Base-by-base conservation (phyloP, 2,797 vertebrate genomes). In the Pygocentrus nattereri region DNA sequence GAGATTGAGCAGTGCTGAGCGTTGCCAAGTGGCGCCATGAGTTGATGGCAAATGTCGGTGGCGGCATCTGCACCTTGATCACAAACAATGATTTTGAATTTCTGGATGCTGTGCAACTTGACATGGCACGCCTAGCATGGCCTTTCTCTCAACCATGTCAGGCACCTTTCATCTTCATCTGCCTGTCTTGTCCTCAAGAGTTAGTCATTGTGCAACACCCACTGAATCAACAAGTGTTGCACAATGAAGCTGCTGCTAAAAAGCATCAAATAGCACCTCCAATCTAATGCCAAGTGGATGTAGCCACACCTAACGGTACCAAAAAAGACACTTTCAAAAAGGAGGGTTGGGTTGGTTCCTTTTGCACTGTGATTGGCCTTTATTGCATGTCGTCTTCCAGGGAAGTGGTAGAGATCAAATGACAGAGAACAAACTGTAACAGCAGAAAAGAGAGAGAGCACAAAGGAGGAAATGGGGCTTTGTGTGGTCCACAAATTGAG, bases 231-330 rank as follows among this genome's bases (percentile, higher is more conserved):
- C 4, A 50, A 49, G 68, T 6, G 23, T 4, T 44, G 11, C 31
- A 56, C 16, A 44, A 16, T 34, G 8, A 83, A 50, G 69, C 56
- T 64, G 0, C 31, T 54, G 23, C 27, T 23, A 79, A 70, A 71
- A 79, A 75, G 84, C 82, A 88, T 91, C 88, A 89, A 86, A 89
- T 83, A 59, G 81, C 89, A 76, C 34, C 79, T n/a, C 81, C 78
- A 84, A n/a, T 85, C 82, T 85, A 85, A 88, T 86, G 84, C 82
- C 87, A 81, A 88, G 85, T 84, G 88, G 85, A 81, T 83, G 88
- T 84, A 88, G 79, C 88, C 81, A 85, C 87, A 90, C 90, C 90
- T 90, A 91, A 84, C 84, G 77, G 83, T 74, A 75, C 47, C 27
- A 65, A 41, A 72, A 79, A 78, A 78, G 86, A 86, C 91, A 78